A percentile compares a stretch with the other conserved stretches of the same genome.
These are phyloP conservation scores for Proteles cristata DNA, from an alignment of 2,113 vertebrate genomes.

Conservation along the genomic window DNA sequence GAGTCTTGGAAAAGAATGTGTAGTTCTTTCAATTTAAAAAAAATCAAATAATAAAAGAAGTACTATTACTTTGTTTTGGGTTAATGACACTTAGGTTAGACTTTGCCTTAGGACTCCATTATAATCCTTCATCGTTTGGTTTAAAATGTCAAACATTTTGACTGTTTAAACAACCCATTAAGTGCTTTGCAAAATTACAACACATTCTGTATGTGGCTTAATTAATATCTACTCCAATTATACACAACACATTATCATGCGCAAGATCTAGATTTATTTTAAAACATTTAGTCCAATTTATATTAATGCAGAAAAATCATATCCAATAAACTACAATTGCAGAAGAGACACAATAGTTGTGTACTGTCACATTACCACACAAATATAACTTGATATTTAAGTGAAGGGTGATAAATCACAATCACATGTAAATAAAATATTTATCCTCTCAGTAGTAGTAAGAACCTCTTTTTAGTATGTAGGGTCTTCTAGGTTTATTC, in stretches of 20 bases:
- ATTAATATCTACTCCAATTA: slow-evolving; percentile 73
- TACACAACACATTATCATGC: slow-evolving; percentile 84
- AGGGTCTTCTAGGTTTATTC: slow-evolving; percentile 95
- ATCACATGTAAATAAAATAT: slow-evolving; percentile 85
- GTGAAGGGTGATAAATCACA: slow-evolving; percentile 84
- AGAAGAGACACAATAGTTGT: slow-evolving; percentile 83
- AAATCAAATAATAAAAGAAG: background rate
- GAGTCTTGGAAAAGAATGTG: background rate
- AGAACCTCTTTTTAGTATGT: slow-evolving; percentile 94
- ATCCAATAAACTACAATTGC: slow-evolving; percentile 82
- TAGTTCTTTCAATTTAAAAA: slow-evolving; percentile 5
- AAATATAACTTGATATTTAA: slow-evolving; percentile 82
- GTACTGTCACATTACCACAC: slow-evolving; percentile 83
- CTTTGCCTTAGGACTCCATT: background rate
- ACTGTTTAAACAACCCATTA: background rate
- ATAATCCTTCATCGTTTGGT: background rate
- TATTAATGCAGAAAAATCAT: slow-evolving; percentile 87
- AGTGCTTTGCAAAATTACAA: slow-evolving; percentile 47
- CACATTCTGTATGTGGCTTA: slow-evolving; percentile 22
- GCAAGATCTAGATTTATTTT: slow-evolving; percentile 88
- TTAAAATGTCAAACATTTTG: slow-evolving; percentile 50
- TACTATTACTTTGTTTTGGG: background rate
- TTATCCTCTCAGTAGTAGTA: slow-evolving; percentile 89
- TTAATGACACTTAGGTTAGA: background rate
- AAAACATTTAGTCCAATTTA: slow-evolving; percentile 88